Evolutionary conservation across 2,113 vertebrate species (phyloP).

Genomic region (Bufo gargarizans): DNA sequence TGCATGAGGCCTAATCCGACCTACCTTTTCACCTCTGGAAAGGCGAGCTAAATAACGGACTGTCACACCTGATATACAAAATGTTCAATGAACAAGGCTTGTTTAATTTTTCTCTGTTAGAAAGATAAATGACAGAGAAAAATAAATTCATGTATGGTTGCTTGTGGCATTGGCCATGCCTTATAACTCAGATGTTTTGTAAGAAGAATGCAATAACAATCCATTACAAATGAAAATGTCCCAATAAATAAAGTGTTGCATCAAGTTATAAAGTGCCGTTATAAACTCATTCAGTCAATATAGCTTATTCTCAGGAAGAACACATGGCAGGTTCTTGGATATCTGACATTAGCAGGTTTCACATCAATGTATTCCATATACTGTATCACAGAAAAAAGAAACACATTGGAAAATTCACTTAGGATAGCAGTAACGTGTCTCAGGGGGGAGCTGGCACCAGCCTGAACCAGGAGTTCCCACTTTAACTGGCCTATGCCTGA

Average conservation of each 20-base stretch:
- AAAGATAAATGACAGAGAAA: not conserved
- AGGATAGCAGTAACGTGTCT: slow-evolving; percentile 4
- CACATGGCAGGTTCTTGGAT: not conserved
- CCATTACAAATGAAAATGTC: not conserved
- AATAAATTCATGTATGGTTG: not conserved
- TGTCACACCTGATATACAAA: not conserved
- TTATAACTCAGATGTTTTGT: not conserved
- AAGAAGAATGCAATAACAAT: not conserved
- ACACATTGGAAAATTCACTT: not conserved
- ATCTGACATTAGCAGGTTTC: not conserved
- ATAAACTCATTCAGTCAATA: not conserved
- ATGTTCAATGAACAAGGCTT: not conserved
- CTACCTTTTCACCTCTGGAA: no score
- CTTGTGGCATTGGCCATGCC: not conserved
- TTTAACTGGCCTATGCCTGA: slow-evolving; percentile 11
- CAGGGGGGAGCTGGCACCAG: slow-evolving; percentile 1
- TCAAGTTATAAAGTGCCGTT: not conserved
- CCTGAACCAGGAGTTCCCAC: slow-evolving; percentile 31
- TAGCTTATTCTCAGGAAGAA: not conserved
- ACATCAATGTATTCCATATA: not conserved
- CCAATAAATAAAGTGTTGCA: not conserved
- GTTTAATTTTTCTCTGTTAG: not conserved
- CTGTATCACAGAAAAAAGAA: slow-evolving; percentile 8
- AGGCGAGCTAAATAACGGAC: no score
- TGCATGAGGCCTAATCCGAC: no score